Evolutionary conservation across 2,113 vertebrate genomes (phyloP).

Genomic region (Mastomys coucha): DNA sequence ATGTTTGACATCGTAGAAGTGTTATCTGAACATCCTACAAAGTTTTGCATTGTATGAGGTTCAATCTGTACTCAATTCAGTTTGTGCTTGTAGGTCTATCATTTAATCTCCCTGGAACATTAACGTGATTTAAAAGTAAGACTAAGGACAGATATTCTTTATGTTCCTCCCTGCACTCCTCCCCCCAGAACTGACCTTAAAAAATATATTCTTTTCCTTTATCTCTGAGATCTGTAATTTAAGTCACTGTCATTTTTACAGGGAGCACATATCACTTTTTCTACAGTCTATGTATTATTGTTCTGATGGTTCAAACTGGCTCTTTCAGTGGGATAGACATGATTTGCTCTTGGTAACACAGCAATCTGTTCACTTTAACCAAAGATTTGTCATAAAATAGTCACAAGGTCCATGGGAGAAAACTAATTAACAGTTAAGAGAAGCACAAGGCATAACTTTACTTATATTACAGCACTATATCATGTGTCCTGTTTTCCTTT

Average conservation of each 20-base stretch:
- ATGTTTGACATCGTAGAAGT: not conserved
- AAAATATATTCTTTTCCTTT: not conserved
- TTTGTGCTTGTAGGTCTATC: not conserved
- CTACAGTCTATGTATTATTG: not conserved
- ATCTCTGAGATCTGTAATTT: not conserved
- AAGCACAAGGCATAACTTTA: not conserved
- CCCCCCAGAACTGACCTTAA: not conserved
- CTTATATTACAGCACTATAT: not conserved
- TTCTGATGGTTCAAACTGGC: not conserved
- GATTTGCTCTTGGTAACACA: not conserved
- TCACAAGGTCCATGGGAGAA: not conserved
- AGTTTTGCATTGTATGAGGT: not conserved
- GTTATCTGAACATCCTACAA: not conserved
- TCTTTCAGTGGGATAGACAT: not conserved
- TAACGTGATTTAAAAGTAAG: not conserved
- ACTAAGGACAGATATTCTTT: not conserved
- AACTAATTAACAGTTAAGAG: not conserved
- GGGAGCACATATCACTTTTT: not conserved
- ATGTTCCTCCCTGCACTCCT: fast-evolving
- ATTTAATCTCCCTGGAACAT: not conserved
- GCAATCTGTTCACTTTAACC: not conserved
- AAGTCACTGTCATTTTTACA: not conserved
- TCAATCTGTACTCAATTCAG: not conserved
- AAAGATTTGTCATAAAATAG: not conserved
- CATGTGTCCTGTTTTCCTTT: not conserved